These are phyloP conservation scores for Tamandua tetradactyla DNA, from an alignment of 2,797 vertebrate genomes.

Conservation along the genomic window DNA sequence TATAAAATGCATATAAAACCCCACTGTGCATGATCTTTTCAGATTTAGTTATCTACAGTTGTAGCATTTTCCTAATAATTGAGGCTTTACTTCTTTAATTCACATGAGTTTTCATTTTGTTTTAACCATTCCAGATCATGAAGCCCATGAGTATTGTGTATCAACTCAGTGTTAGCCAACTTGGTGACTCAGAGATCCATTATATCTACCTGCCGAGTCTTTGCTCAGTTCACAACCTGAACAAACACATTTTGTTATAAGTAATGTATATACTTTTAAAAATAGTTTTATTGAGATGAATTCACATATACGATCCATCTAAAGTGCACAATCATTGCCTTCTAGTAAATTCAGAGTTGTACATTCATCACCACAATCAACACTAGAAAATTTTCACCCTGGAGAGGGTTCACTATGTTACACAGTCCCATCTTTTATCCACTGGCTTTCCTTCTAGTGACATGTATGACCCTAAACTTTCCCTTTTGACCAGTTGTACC, in stretches of 20 bases:
- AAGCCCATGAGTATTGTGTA: not conserved
- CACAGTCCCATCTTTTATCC: no score
- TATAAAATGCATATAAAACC: not conserved
- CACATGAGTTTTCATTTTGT: not conserved
- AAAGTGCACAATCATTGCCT: no score
- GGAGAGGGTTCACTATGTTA: no score
- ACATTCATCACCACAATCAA: no score
- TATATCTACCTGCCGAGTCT: not conserved
- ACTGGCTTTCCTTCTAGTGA: no score
- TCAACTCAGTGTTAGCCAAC: accelerated
- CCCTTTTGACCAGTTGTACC: no score
- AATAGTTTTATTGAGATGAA: no score
- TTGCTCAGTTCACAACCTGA: not conserved
- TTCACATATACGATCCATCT: no score
- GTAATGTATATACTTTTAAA: not conserved
- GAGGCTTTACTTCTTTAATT: constrained; percentile 9
- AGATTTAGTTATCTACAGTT: not conserved
- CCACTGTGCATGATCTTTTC: not conserved
- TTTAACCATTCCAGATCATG: not conserved
- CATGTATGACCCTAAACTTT: no score
- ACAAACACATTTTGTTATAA: not conserved
- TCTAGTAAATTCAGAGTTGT: no score
- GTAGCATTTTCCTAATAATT: not conserved
- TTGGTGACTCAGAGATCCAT: not conserved
- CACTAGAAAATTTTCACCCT: no score